Percentiles rank a stretch among this genome's conserved stretches.
These are phyloP conservation scores for Cydia pomonella DNA, from an alignment of 1,140 invertebrate genomes.

Conservation along the genomic window DNA sequence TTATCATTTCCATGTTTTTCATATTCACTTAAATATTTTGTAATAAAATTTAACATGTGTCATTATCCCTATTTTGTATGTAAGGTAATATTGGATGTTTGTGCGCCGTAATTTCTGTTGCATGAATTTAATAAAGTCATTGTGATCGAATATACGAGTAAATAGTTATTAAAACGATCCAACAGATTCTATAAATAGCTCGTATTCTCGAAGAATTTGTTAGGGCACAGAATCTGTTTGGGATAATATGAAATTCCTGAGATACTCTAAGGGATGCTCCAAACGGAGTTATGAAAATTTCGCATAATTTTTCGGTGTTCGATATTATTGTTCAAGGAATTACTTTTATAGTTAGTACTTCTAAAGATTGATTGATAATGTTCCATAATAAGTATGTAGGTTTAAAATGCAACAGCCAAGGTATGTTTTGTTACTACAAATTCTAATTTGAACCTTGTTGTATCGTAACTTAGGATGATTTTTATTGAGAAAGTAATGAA, in stretches of 20 bases:
- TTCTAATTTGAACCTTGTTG: no score
- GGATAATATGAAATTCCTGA: conserved; percentile 63
- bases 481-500: no score
- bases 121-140: background rate
- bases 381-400: no score
- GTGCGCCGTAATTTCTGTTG: background rate
- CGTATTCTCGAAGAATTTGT: conserved; percentile 49
- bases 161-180: background rate
- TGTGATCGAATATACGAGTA: no score
- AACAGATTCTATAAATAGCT: conserved; percentile 26
- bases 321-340: background rate
- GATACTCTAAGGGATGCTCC: conserved; percentile 47
- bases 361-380: background rate
- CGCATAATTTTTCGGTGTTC: conserved; percentile 37
- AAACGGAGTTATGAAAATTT: conserved; percentile 47
- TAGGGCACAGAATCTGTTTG: conserved; percentile 58
- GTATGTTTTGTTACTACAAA: no score
- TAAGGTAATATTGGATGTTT: no score
- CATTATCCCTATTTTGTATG: no score
- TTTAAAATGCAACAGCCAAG: no score
- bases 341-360: background rate
- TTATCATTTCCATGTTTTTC: no score
- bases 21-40: no score
- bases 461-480: no score
- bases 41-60: no score